phyloP scores from a whole-genome alignment of 1,140 invertebrate genomes.

The Pseudomyrmex flavicornis region DNA sequence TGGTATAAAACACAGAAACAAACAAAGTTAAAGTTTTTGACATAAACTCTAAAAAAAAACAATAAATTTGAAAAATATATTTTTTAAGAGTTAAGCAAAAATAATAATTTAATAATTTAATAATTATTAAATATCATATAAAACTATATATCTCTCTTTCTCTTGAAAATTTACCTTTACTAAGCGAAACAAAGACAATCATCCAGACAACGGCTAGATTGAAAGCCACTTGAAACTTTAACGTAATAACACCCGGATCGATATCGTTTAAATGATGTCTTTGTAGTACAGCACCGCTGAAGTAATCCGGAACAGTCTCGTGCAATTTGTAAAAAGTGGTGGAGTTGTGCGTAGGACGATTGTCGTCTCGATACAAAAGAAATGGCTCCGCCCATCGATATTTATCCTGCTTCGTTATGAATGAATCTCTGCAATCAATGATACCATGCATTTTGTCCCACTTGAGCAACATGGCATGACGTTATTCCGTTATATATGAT shows the following conservation, averaged over 20 bases:
- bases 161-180: conserved; percentile 88
- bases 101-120: background rate
- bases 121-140: background rate
- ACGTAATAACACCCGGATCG: conserved; percentile 87
- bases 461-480: conserved; percentile 4
- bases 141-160: too few species aligned
- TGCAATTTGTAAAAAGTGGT: conserved; percentile 87
- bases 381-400: conserved; percentile 94
- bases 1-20: conserved; percentile 46
- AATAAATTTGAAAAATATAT: too few species aligned
- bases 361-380: conserved; percentile 88
- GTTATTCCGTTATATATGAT: conserved; percentile 7
- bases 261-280: conserved; percentile 87
- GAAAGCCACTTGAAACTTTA: conserved; percentile 95
- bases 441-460: conserved; percentile 34
- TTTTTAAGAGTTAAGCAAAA: background rate
- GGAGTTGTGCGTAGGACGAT: conserved; percentile 78
- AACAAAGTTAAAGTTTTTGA: background rate
- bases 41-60: too few species aligned
- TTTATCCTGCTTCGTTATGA: conserved; percentile 91
- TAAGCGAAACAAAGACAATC: conserved; percentile 94
- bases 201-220: conserved; percentile 96
- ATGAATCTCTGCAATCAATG: conserved; percentile 89
- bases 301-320: conserved; percentile 93
- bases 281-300: conserved; percentile 92